Evolutionary conservation across 2,797 vertebrate genomes (phyloP).

Genomic region (Amblyopsis hoosieri): DNA sequence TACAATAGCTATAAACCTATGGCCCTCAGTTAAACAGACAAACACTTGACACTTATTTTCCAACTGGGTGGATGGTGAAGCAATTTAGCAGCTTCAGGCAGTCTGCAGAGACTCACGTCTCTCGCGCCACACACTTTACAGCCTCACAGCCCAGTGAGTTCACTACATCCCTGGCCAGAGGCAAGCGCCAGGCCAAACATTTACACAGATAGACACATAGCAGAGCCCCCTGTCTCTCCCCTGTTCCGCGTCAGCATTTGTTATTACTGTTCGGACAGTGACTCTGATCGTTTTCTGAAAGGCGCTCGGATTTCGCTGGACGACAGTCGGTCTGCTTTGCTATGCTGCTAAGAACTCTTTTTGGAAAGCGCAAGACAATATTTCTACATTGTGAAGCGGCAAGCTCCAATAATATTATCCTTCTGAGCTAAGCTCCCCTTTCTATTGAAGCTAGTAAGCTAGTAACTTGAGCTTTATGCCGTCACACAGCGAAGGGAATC

Average conservation of each 20-base stretch:
- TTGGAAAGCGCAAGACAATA: no score
- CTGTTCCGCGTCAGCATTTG: background rate
- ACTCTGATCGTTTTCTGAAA: background rate
- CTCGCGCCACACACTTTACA: background rate
- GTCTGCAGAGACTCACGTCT: background rate
- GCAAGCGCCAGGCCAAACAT: conserved; percentile 55
- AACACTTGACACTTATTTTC: no score
- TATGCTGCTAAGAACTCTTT: background rate
- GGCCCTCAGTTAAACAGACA: background rate
- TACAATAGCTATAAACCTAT: background rate
- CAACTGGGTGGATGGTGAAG: no score
- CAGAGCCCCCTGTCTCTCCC: conserved; percentile 12
- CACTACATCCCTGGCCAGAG: conserved; percentile 47
- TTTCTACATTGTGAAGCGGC: no score
- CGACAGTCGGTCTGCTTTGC: background rate
- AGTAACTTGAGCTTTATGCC: no score
- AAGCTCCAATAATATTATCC: no score
- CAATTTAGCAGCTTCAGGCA: background rate
- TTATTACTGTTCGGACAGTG: no score
- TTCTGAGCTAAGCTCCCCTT: no score
- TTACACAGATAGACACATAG: conserved; percentile 38
- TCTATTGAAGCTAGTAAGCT: no score
- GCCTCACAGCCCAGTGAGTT: conserved; percentile 34
- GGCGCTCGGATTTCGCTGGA: background rate
- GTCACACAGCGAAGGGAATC: no score